Evolutionary conservation across 2,113 vertebrate genomes (phyloP).

Genomic region (Odocoileus hemionus): DNA sequence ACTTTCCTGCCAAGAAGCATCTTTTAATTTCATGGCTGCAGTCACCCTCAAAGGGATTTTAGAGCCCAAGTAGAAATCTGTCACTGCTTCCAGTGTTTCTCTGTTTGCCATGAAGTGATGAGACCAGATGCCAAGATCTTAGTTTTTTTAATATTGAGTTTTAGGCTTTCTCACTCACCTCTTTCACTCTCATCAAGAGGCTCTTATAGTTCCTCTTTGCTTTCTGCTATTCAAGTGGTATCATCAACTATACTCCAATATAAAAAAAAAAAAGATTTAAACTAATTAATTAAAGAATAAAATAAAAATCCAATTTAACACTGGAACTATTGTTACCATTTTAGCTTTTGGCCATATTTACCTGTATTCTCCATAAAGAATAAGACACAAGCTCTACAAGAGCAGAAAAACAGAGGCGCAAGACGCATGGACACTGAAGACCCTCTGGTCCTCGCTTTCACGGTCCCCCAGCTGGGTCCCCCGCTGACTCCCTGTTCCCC

Average conservation of each 20-base stretch:
- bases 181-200: background rate
- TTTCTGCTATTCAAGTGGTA: background rate
- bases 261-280: background rate
- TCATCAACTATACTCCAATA: background rate
- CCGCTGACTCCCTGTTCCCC: background rate
- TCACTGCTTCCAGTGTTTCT: background rate
- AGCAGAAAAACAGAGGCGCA: no score
- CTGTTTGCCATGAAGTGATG: background rate
- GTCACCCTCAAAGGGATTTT: background rate
- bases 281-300: background rate
- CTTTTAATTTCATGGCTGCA: background rate
- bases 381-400: no score
- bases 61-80: background rate
- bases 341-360: background rate
- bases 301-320: background rate
- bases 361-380: background rate
- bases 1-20: background rate
- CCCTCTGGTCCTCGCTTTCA: accelerated
- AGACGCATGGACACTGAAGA: no score
- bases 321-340: background rate
- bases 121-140: background rate
- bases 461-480: accelerated
- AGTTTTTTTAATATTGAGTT: background rate
- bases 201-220: background rate
- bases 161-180: background rate